Percentiles rank a stretch among this genome's conserved stretches.
Conservation (phyloP, 1,140 invertebrate genomes). For the Saxidomus purpurata region DNA sequence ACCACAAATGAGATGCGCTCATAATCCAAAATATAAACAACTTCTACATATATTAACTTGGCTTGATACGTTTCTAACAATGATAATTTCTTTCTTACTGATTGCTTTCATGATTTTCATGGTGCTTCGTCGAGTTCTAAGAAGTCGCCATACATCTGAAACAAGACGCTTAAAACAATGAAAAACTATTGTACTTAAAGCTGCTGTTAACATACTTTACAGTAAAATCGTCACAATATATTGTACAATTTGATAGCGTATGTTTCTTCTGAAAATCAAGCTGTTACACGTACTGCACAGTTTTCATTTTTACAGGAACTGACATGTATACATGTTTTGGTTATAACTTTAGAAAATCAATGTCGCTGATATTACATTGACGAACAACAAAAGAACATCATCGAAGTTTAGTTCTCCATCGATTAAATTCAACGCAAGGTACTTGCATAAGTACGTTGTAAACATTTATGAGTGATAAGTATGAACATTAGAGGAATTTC, state of each 20-base stretch:
- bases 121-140: neutral
- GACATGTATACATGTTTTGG: constrained; percentile 59
- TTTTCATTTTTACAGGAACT: constrained; percentile 52
- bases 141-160: neutral
- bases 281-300: neutral
- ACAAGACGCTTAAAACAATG: neutral
- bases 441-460: too few relatives aligned
- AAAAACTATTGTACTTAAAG: neutral
- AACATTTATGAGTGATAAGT: too few relatives aligned
- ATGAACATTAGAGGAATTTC: too few relatives aligned
- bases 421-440: constrained; percentile 11
- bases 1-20: constrained; percentile 5
- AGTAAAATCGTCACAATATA: constrained; percentile 84
- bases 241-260: constrained; percentile 75
- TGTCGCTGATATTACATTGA: constrained; percentile 16
- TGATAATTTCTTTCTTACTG: constrained; percentile 87
- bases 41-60: constrained; percentile 88
- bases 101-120: constrained; percentile 88
- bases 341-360: constrained; percentile 42
- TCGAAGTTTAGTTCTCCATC: neutral
- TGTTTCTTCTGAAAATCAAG: neutral
- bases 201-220: neutral
- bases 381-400: neutral
- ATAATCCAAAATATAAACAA: constrained; percentile 46
- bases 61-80: constrained; percentile 87